Evolutionary conservation across 1,140 invertebrate genomes (phyloP).

Genomic region (Polyergus mexicanus): DNA sequence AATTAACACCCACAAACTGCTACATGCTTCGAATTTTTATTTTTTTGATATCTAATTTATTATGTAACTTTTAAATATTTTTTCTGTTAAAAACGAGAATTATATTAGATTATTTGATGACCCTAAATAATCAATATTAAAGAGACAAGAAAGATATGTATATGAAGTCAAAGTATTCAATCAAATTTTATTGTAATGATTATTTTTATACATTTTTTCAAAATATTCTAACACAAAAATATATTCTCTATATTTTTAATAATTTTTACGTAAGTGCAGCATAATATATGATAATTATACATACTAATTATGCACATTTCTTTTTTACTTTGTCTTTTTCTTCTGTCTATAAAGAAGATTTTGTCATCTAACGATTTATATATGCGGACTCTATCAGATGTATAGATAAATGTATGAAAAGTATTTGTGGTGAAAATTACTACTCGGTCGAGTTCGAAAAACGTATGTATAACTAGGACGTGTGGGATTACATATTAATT

Average conservation of each 20-base stretch:
- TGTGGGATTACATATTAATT: conserved; percentile 49
- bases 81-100: not conserved
- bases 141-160: not conserved
- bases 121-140: not conserved
- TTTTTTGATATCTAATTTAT: not conserved
- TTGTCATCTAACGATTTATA: not conserved
- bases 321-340: not conserved
- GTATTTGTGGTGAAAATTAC: not conserved
- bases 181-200: not conserved
- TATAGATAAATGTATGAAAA: not conserved
- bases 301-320: not conserved
- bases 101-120: not conserved
- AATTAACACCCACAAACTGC: not conserved
- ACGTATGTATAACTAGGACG: not conserved
- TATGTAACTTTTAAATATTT: not conserved
- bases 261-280: not conserved
- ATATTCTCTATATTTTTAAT: not conserved
- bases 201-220: not conserved
- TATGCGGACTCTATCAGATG: not conserved
- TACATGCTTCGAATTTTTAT: not conserved
- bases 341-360: not conserved
- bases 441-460: no score
- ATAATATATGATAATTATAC: not conserved
- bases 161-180: not conserved
- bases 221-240: not conserved